These are phyloP conservation scores for Triplophysa tibetana DNA, from an alignment of 2,113 vertebrate species.

Conservation along the genomic window DNA sequence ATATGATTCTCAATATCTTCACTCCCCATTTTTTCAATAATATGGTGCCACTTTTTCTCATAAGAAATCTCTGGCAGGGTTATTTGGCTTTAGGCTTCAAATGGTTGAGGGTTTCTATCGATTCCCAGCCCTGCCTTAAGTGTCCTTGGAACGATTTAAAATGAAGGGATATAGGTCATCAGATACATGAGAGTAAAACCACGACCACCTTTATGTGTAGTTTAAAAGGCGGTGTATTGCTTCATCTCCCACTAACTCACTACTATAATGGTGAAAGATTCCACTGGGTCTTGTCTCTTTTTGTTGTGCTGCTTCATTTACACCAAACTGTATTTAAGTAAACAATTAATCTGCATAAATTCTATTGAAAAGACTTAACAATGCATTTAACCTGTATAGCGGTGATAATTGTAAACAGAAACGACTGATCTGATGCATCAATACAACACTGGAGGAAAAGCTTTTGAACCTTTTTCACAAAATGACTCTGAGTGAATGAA, in stretches of 20 bases:
- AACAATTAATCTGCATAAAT: too few relatives aligned
- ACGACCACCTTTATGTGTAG: not conserved
- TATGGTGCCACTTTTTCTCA: not conserved
- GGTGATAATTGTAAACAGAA: not conserved
- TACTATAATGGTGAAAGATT: too few relatives aligned
- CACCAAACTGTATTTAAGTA: too few relatives aligned
- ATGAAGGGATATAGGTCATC: not conserved
- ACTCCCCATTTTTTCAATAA: constrained; percentile 22
- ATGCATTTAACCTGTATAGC: not conserved
- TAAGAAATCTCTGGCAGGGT: not conserved
- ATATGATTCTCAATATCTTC: not conserved
- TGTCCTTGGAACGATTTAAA: constrained; percentile 19
- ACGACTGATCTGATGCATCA: not conserved
- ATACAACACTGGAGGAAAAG: not conserved
- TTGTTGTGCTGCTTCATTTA: too few relatives aligned
- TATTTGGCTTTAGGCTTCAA: constrained; percentile 3
- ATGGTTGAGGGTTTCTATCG: not conserved
- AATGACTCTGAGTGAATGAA: not conserved
- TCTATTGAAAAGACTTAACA: not conserved
- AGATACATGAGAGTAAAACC: not conserved
- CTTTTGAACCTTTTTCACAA: not conserved
- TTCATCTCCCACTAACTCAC: not conserved
- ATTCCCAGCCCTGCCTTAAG: not conserved
- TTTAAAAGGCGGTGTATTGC: not conserved
- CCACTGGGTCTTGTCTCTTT: too few relatives aligned